Base-by-base conservation (phyloP, 1,140 invertebrate species). In the Drosophila malerkotliana region DNA sequence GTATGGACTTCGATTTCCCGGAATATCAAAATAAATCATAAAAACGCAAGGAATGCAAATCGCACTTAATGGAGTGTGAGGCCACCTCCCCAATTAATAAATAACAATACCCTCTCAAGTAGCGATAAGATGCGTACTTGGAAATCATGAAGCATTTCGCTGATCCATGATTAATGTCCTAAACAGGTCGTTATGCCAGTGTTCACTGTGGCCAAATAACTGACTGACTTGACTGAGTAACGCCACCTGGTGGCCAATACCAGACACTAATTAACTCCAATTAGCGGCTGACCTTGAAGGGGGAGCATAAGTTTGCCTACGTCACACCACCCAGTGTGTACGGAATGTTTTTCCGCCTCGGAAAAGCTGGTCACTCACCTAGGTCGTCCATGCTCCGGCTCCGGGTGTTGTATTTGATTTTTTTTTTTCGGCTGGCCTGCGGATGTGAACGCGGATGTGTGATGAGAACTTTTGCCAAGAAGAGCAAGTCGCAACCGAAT, bases 21-120 rank as follows among this genome's bases (percentile, higher is more conserved):
- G 82, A 78, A 85, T 78, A 66, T 69, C 39, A 14, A 10, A 60
- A 77, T 84, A 84, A 84, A 71, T 85, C 81, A 85, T 80, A 72
- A 88, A 77, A 64, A 14, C 55, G 41, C 60, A 56, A 60, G 44
- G 61, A 84, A 75, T 75, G 69, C 57, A 61, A 71, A 56, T 49
- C n/a, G 18, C 8, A 10, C 24, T 66, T 48, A 54, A 54, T 34
- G 30, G 30, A 52, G 37, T 30, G 48, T 60, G 58, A n/a, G 26
- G 26, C 4, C 45, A 39, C 32, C 6, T 49, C 44, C 32, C 32
- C 26, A 44, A 37, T 37, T 18, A 44, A 18, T 18, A 44, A 66
- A 24, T 64, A 18, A 39, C 4, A 3, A 32, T 15, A 37, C 3
- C 12, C n/a, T 7, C 18, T 14, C 26, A 28, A 12, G 15, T 12